Conservation (phyloP, 1,140 invertebrate genomes). For the Drosophila lacertosa region DNA sequence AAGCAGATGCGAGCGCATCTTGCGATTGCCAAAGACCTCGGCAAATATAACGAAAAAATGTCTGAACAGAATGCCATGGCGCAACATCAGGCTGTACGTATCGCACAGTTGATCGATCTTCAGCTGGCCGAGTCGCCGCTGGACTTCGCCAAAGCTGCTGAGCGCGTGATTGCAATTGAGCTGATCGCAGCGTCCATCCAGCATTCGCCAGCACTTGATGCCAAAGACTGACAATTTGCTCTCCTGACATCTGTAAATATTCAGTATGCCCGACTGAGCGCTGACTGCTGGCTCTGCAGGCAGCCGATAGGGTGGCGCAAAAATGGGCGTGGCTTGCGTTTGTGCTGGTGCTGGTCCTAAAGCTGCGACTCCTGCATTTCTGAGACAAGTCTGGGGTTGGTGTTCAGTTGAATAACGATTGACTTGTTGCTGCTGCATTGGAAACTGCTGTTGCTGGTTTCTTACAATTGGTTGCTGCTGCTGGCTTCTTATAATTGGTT, state of each 20-base stretch:
- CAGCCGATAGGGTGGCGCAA: slow-evolving; percentile 38
- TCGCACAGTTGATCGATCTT: neutral
- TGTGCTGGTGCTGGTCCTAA: neutral
- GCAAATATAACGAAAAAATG: slow-evolving; percentile 36
- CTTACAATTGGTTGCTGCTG: neutral
- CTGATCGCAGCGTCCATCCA: slow-evolving; percentile 22
- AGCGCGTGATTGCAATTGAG: slow-evolving; percentile 42
- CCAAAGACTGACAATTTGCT: slow-evolving; percentile 34
- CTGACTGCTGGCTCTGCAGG: neutral
- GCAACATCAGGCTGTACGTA: slow-evolving; percentile 23
- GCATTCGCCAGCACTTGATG: slow-evolving; percentile 35
- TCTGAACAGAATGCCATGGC: slow-evolving; percentile 24
- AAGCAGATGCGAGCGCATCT: slow-evolving; percentile 18
- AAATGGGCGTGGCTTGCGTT: slow-evolving; percentile 6
- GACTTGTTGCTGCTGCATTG: neutral
- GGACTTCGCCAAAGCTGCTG: slow-evolving; percentile 17
- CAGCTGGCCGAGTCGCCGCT: slow-evolving; percentile 18
- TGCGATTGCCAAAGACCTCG: slow-evolving; percentile 32
- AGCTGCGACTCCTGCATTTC: neutral
- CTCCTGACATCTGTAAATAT: neutral
- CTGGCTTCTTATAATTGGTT: too few relatives aligned
- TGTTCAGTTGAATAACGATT: neutral
- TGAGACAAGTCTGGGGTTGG: neutral
- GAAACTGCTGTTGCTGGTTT: neutral
- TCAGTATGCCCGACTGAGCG: neutral